phyloP scores from a whole-genome alignment of 2,888 invertebrate species.

The Lepas anatifera region DNA sequence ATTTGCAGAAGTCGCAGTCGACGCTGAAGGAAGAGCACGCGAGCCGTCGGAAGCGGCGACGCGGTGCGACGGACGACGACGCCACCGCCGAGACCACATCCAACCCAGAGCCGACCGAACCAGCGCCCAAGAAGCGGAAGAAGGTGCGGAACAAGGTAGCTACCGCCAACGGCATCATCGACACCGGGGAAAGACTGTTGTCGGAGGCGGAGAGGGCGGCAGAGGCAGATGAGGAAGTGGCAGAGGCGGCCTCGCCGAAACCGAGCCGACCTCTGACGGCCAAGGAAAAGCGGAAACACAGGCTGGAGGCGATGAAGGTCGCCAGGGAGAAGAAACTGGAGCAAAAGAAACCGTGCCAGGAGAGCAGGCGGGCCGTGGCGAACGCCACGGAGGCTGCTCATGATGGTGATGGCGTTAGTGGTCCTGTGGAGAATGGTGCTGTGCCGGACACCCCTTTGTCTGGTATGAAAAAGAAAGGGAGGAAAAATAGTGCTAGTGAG shows the following conservation, averaged over 20 bases:
- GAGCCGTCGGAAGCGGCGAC: not conserved
- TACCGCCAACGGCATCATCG: not conserved
- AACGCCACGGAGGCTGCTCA: no score
- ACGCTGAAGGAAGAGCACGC: not conserved
- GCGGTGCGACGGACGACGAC: not conserved
- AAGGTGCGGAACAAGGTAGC: not conserved
- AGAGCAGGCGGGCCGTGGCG: not conserved
- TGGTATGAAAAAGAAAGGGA: no score
- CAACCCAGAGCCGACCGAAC: no score
- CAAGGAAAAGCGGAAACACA: not conserved
- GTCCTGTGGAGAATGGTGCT: no score
- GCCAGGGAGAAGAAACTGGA: not conserved
- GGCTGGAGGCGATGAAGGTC: not conserved
- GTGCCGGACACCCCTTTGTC: no score
- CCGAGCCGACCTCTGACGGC: not conserved
- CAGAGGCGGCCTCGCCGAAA: not conserved
- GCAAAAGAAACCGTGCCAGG: not conserved
- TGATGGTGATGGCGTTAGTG: no score
- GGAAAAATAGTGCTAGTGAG: no score
- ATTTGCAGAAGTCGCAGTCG: not conserved
- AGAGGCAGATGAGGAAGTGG: not conserved
- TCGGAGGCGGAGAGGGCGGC: not conserved
- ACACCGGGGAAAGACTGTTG: not conserved
- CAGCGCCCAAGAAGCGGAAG: not conserved
- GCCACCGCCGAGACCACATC: not conserved